Conservation (phyloP, 2,888 invertebrate species). For the Oscheius myriophilus region DNA sequence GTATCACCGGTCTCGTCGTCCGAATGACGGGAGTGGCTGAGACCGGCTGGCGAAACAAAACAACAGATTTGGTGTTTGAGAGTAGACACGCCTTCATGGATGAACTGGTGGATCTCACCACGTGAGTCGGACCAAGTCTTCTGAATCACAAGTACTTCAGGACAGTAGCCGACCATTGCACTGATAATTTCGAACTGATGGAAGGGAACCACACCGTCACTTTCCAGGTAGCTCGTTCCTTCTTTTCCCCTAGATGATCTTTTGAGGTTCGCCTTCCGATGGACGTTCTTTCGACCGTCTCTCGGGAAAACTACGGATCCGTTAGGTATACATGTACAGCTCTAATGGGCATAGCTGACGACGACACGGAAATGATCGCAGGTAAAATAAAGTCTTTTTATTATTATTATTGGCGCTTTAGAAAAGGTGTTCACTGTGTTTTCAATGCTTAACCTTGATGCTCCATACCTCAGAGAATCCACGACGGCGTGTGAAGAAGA, state of each 20-base stretch:
- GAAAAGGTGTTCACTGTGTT: slow-evolving; percentile 63
- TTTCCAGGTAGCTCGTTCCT: slow-evolving; percentile 18
- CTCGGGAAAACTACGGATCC: slow-evolving; percentile 56
- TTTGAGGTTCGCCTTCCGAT: slow-evolving; percentile 60
- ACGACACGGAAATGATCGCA: slow-evolving; percentile 67
- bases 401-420: slow-evolving; percentile 22
- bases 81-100: slow-evolving; percentile 64
- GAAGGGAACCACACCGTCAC: slow-evolving; percentile 60
- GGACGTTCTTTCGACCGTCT: slow-evolving; percentile 59
- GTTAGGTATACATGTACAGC: slow-evolving; percentile 67
- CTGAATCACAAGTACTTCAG: slow-evolving; percentile 34
- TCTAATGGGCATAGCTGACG: slow-evolving; percentile 66
- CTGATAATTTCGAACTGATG: slow-evolving; percentile 58
- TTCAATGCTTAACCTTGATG: slow-evolving; percentile 65
- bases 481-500: slow-evolving; percentile 57
- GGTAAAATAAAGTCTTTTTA: slow-evolving; percentile 36
- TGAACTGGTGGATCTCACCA: slow-evolving; percentile 64
- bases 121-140: slow-evolving; percentile 36
- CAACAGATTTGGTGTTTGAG: slow-evolving; percentile 60
- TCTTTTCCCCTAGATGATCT: not conserved
- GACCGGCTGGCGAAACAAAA: slow-evolving; percentile 60
- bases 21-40: slow-evolving; percentile 47
- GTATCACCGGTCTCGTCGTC: slow-evolving; percentile 59
- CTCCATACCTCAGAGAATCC: slow-evolving; percentile 63
- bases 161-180: slow-evolving; percentile 62